phyloP scores from a whole-genome alignment of 2,113 vertebrate species.

The Oreotrochilus melanogaster region DNA sequence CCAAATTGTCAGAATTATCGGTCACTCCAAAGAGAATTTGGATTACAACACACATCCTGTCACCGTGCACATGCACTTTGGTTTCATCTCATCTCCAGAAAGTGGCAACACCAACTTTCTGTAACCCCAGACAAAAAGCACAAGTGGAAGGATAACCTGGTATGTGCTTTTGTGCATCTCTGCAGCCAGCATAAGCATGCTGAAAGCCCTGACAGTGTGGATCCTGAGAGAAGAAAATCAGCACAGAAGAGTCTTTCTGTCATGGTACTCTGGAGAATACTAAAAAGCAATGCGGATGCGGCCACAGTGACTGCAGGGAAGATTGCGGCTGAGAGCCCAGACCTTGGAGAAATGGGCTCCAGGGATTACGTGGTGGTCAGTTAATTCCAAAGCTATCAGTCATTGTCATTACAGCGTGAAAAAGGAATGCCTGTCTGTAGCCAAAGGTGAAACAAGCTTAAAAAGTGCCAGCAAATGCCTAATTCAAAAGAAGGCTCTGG shows the following conservation, averaged over 20 bases:
- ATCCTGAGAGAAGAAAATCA: background rate
- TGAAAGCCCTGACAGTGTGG: background rate
- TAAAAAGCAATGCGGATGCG: background rate
- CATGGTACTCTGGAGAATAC: background rate
- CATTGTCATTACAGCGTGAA: background rate
- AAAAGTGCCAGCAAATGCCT: background rate
- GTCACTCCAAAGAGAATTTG: background rate
- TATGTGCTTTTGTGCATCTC: background rate
- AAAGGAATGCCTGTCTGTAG: background rate
- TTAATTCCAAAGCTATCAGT: background rate
- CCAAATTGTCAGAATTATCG: background rate
- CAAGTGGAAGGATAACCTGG: background rate
- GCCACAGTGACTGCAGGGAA: background rate
- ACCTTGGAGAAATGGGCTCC: background rate
- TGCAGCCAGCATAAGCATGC: background rate
- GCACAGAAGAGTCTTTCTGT: background rate
- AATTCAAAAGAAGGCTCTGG: background rate
- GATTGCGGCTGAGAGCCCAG: background rate
- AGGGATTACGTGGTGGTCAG: background rate
- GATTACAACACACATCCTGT: background rate
- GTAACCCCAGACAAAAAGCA: background rate
- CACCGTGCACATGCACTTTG: background rate
- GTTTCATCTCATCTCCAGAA: background rate
- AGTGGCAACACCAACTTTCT: background rate
- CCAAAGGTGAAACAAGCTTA: background rate